Conservation (phyloP, 53 echinoderm and acorn worm genomes). For the Paracentrotus lividus region DNA sequence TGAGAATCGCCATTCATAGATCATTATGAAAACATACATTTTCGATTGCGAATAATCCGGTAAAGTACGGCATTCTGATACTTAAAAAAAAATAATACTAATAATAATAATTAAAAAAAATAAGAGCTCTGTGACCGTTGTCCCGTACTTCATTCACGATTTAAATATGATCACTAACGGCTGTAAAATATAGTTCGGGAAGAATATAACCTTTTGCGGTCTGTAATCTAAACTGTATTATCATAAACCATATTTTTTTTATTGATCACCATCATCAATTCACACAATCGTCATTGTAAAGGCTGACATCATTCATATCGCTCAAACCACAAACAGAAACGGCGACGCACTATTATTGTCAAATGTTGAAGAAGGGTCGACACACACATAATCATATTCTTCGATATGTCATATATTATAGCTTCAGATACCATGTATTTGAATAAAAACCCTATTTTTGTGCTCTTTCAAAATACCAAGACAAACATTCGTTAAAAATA, state of each 20-base stretch:
- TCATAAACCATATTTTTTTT: not conserved
- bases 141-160: not conserved
- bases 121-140: not conserved
- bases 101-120: no score
- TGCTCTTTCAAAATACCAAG: conserved; percentile 16
- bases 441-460: conserved; percentile 9
- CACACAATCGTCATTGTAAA: no score
- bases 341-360: not conserved
- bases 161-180: not conserved
- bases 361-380: not conserved
- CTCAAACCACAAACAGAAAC: not conserved
- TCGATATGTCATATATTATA: not conserved
- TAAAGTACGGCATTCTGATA: no score
- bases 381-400: conserved; percentile 36
- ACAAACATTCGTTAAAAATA: not conserved
- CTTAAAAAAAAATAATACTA: no score
- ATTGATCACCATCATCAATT: not conserved
- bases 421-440: conserved; percentile 1
- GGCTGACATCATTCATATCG: no score
- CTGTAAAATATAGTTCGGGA: not conserved
- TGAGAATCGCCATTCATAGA: not conserved
- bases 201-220: not conserved
- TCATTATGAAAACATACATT: not conserved
- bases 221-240: not conserved
- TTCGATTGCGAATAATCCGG: not conserved